Evolutionary conservation across 2,797 vertebrate genomes (phyloP).

Genomic region (Alfaro cultratus): DNA sequence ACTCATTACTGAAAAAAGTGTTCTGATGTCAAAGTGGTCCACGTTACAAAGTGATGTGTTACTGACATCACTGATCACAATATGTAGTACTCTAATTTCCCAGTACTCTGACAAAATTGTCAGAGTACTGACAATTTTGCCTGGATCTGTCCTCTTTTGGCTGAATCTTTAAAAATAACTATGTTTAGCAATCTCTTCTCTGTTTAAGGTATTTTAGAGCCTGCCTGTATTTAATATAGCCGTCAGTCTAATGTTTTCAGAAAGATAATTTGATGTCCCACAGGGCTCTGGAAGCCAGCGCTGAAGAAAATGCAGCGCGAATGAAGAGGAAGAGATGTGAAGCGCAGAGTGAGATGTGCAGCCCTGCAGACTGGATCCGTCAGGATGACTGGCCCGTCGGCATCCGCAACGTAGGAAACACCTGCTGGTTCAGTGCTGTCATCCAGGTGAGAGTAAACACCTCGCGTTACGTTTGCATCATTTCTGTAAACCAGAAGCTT

Average conservation of each 20-base stretch:
- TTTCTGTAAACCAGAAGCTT: too few species aligned
- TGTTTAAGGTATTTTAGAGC: neutral
- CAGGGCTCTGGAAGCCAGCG: slow-evolving; percentile 83
- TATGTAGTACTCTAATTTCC: too few species aligned
- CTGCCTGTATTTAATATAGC: neutral
- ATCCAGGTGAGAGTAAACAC: slow-evolving; percentile 87
- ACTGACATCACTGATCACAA: too few species aligned
- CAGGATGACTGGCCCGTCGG: slow-evolving; percentile 92
- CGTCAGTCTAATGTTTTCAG: neutral
- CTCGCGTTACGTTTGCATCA: neutral
- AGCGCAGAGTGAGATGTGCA: slow-evolving; percentile 85
- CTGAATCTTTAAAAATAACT: neutral
- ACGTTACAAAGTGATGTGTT: too few species aligned
- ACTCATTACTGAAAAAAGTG: too few species aligned
- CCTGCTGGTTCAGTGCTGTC: slow-evolving; percentile 99
- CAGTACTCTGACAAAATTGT: too few species aligned
- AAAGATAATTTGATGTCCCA: slow-evolving; percentile 6
- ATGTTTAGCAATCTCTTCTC: neutral
- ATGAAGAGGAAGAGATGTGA: slow-evolving; percentile 93
- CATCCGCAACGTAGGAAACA: slow-evolving; percentile 95
- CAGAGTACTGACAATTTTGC: too few species aligned
- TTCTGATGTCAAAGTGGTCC: too few species aligned
- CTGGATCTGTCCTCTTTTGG: neutral
- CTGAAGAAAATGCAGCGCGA: slow-evolving; percentile 83
- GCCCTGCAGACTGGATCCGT: slow-evolving; percentile 88